Evolutionary conservation across 2,797 vertebrate species (phyloP), one percentile per base, ranked within the genome.

Genomic region (Phalanger gymnotis): DNA sequence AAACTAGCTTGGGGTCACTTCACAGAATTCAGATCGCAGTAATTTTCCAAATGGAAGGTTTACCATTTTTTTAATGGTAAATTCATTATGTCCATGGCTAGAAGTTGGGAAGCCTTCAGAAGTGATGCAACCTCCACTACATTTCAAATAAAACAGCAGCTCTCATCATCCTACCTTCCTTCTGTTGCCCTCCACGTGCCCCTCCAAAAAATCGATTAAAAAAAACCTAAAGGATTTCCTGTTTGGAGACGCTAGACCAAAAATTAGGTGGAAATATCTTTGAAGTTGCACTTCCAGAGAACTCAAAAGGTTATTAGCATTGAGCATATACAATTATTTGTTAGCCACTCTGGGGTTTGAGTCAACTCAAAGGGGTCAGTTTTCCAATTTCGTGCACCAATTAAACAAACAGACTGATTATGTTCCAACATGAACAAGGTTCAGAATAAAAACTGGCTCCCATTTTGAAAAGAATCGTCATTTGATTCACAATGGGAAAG

Each of bases 381-480:
- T 91, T 96, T 92, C 47, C 28, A 89, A 92, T 92, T 89, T 93
- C 40, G 31, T 90, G 54, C 51, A 19, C 5, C 34, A 0, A 1
- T 34, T 89, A 91, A 0, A 0, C 0, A 52, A 90, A 94, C 5
- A 81, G n/a, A 96, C 90, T 0, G 0, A 57, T 28, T 51, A 19
- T 5, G 34, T 61, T 92, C 73, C 93, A 92, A 92, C 1, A 95
- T 53, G 73, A 92, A 95, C 92, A 94, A 93, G 25, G 5, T 93
- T 94, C 90, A 90, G 92, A 81, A 52, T 2, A 0, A n/a, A 91
- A 94, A 0, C 10, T 12, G 13, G 4, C 92, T 81, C 91, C 2
- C 51, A 90, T 81, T 94, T 94, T 22, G 58, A 47, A 93, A 96
- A 93, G 25, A 93, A 95, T 58, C 58, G 40, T 90, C 13, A 0